These are phyloP conservation scores for Crotalus tigris DNA, from an alignment of 2,113 vertebrate species.

Conservation along the genomic window DNA sequence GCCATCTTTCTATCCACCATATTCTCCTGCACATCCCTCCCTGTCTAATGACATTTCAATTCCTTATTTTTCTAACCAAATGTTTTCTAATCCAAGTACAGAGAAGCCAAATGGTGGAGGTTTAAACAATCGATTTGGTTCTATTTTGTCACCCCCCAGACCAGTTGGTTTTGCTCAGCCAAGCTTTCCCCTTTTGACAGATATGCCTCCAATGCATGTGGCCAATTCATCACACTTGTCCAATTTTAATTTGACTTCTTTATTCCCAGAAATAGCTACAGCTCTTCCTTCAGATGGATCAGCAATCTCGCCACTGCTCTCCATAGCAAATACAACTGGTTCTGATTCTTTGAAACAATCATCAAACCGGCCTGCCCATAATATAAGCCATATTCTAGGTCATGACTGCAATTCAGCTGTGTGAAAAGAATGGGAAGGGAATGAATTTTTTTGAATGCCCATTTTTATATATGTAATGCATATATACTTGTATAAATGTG, in stretches of 20 bases:
- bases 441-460: slow-evolving; percentile 11
- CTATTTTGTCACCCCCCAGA: slow-evolving; percentile 96
- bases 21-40: slow-evolving; percentile 95
- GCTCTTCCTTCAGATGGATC: slow-evolving; percentile 92
- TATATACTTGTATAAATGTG: slow-evolving; percentile 28
- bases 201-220: slow-evolving; percentile 95
- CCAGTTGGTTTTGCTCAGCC: slow-evolving; percentile 94
- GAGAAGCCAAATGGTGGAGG: slow-evolving; percentile 86
- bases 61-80: slow-evolving; percentile 96
- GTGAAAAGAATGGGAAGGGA: slow-evolving; percentile 58
- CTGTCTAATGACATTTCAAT: slow-evolving; percentile 93
- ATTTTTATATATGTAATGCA: background rate
- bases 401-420: slow-evolving; percentile 97
- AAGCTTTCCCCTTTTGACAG: slow-evolving; percentile 91
- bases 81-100: slow-evolving; percentile 91
- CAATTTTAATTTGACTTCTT: slow-evolving; percentile 95
- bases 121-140: slow-evolving; percentile 93
- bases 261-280: slow-evolving; percentile 96
- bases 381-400: slow-evolving; percentile 99
- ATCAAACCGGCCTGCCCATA: slow-evolving; percentile 93
- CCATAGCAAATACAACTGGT: slow-evolving; percentile 89
- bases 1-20: slow-evolving; percentile 93
- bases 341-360: slow-evolving; percentile 93
- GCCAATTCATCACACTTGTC: slow-evolving; percentile 91
- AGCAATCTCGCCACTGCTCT: slow-evolving; percentile 93